phyloP scores from a whole-genome alignment of 1,140 invertebrate species.

The Zophobas atratus region DNA sequence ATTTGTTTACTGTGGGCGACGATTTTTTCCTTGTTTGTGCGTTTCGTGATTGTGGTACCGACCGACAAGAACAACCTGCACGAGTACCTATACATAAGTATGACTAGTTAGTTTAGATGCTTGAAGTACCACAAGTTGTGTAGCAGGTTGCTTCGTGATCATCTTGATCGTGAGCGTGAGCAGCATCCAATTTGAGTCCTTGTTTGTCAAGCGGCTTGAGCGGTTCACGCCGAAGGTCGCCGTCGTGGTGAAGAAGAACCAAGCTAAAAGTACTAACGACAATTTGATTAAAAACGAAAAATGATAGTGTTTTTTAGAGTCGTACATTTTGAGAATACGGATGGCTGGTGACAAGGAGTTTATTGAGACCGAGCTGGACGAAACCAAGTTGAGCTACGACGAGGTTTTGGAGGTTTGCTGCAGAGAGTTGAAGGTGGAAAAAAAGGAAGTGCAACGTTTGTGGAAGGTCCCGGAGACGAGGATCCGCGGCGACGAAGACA shows the following conservation, averaged over 20 bases:
- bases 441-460: not conserved
- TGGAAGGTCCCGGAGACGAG: slow-evolving; percentile 9
- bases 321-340: not conserved
- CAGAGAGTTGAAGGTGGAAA: slow-evolving; percentile 5
- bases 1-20: slow-evolving; percentile 10
- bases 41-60: not conserved
- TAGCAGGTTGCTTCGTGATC: slow-evolving; percentile 9
- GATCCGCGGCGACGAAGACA: slow-evolving; percentile 6
- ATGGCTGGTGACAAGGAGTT: not conserved
- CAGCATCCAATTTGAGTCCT: slow-evolving; percentile 8
- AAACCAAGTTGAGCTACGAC: slow-evolving; percentile 1
- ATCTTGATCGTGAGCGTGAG: not conserved
- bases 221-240: not conserved
- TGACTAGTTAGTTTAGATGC: not conserved
- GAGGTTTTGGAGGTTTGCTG: slow-evolving; percentile 2
- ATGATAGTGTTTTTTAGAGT: not conserved
- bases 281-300: not conserved
- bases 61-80: not conserved
- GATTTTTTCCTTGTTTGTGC: not conserved
- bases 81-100: slow-evolving; percentile 6
- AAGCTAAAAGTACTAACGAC: not conserved
- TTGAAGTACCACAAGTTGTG: not conserved
- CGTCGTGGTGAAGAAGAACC: slow-evolving; percentile 2
- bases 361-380: slow-evolving; percentile 14
- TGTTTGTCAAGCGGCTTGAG: slow-evolving; percentile 13